Evolutionary conservation across 2,113 vertebrate species (phyloP).

Genomic region (Amblyopsis rosae): DNA sequence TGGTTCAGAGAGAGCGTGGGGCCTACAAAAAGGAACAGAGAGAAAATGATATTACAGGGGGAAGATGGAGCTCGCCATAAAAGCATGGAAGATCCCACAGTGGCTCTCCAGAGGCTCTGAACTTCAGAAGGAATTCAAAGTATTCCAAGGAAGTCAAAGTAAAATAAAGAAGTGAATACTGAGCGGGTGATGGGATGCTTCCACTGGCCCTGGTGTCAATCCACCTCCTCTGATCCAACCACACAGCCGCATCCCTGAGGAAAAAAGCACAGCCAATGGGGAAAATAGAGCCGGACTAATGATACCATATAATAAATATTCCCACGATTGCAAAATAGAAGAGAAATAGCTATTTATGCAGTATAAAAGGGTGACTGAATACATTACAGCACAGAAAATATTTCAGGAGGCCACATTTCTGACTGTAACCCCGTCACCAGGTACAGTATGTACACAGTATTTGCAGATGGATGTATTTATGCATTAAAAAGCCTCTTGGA

Average conservation of each 20-base stretch:
- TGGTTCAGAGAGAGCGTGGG: not conserved
- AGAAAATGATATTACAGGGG: not conserved
- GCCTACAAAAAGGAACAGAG: conserved; percentile 2
- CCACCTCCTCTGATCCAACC: conserved; percentile 16
- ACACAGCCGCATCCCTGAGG: not conserved
- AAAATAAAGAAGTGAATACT: not conserved
- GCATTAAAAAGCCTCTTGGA: conserved; percentile 19
- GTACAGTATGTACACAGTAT: conserved; percentile 4
- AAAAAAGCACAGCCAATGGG: not conserved
- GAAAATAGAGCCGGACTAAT: conserved; percentile 7
- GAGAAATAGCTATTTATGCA: not conserved
- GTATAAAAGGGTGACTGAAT: conserved; percentile 9
- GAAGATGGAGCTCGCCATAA: conserved; percentile 1
- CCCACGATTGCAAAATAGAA: conserved; percentile 28
- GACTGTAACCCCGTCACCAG: too few species aligned
- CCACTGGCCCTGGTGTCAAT: conserved; percentile 1
- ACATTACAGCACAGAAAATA: conserved; percentile 23
- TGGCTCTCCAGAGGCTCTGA: conserved; percentile 18
- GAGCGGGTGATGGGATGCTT: not conserved
- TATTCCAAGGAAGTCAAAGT: conserved; percentile 8
- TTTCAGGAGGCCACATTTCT: not conserved
- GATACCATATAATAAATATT: conserved; percentile 18
- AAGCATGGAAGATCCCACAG: conserved; percentile 11
- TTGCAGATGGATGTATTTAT: not conserved
- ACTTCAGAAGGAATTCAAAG: not conserved